phyloP scores from a whole-genome alignment of 2,797 vertebrate genomes.

The Chelonia mydas region DNA sequence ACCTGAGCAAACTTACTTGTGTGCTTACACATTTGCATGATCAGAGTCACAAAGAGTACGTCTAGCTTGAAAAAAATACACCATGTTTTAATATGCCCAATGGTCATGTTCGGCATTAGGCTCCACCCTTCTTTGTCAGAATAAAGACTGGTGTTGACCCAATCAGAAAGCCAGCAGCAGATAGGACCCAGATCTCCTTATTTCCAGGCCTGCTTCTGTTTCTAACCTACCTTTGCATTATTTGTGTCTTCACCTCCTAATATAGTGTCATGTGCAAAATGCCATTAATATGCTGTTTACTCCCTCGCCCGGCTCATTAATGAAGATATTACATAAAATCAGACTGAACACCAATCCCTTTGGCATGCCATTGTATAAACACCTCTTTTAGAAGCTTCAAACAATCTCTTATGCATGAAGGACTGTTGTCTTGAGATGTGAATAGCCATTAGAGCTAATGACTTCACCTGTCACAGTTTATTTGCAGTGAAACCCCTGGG shows the following conservation, averaged over 20 bases:
- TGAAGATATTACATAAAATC: conserved; percentile 36
- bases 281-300: conserved; percentile 33
- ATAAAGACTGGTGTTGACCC: not conserved
- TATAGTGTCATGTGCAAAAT: conserved; percentile 51
- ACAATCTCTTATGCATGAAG: not conserved
- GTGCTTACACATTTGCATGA: conserved; percentile 1
- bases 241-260: conserved; percentile 12
- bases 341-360: not conserved
- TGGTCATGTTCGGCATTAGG: not conserved
- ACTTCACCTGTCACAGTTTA: conserved; percentile 22
- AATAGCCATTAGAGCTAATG: not conserved
- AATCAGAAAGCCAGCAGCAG: not conserved
- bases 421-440: not conserved
- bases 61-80: not conserved
- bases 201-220: not conserved
- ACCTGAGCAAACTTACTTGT: not conserved
- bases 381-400: not conserved
- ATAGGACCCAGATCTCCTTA: not conserved
- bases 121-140: not conserved
- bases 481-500: not conserved
- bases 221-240: not conserved
- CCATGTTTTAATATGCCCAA: not conserved
- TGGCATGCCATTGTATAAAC: not conserved
- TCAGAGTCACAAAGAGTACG: not conserved
- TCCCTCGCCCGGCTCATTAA: conserved; percentile 44